These are phyloP conservation scores for Dicrurus megarhynchus DNA, from an alignment of 2,113 vertebrate genomes.

Conservation along the genomic window DNA sequence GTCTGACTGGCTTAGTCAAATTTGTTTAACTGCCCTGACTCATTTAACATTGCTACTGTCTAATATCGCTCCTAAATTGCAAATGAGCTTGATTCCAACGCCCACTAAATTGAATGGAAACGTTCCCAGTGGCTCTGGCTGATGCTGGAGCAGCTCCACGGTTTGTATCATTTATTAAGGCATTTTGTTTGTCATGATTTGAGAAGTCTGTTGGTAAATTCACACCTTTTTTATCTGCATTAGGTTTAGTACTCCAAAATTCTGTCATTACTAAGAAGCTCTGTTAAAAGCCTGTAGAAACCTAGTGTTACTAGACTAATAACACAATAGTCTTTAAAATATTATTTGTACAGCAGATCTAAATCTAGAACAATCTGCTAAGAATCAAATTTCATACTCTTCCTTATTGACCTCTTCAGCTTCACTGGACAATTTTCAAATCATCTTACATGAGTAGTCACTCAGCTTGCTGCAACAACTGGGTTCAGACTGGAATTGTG, in stretches of 20 bases:
- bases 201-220: neutral
- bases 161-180: neutral
- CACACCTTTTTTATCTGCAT: neutral
- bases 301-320: neutral
- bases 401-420: neutral
- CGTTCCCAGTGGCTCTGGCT: neutral
- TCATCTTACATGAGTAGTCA: neutral
- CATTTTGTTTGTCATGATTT: neutral
- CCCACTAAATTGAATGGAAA: neutral
- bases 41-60: neutral
- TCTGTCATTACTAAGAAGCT: neutral
- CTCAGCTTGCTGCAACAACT: neutral
- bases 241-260: neutral
- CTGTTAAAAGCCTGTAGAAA: neutral
- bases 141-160: neutral
- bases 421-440: conserved; percentile 20
- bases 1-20: neutral
- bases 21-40: neutral
- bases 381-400: neutral
- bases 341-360: neutral
- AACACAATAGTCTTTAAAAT: neutral
- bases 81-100: neutral
- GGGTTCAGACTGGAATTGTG: neutral
- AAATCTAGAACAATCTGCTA: neutral
- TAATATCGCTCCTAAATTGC: neutral